Evolutionary conservation across 2,113 vertebrate species (phyloP).

Genomic region (Aspidoscelis tigris): DNA sequence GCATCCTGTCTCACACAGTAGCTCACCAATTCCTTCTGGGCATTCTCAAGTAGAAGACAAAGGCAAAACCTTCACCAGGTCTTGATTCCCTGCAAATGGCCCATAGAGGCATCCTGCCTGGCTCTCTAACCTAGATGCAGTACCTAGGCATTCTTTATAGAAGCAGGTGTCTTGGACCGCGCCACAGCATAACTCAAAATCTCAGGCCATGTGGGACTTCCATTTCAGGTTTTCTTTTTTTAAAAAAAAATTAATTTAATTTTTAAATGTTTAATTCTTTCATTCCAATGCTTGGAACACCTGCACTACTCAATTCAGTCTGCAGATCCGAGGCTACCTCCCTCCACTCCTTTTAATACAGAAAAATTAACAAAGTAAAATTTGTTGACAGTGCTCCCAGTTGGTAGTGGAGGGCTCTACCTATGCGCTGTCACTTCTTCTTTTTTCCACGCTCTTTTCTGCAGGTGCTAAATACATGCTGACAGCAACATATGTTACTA

Average conservation of each 20-base stretch:
- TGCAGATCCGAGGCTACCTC: constrained; percentile 44
- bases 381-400: constrained; percentile 78
- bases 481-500: constrained; percentile 86
- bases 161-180: neutral
- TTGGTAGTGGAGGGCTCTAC: constrained; percentile 68
- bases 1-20: too few relatives aligned
- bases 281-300: constrained; percentile 59
- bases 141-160: too few relatives aligned
- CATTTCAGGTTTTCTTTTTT: constrained; percentile 41
- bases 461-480: constrained; percentile 85
- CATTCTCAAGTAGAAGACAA: too few relatives aligned
- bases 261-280: constrained; percentile 2
- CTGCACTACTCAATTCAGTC: constrained; percentile 65
- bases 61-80: too few relatives aligned
- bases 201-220: constrained; percentile 27
- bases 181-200: constrained; percentile 30
- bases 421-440: constrained; percentile 74
- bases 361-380: constrained; percentile 82
- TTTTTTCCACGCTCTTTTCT: constrained; percentile 77
- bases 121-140: too few relatives aligned
- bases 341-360: constrained; percentile 67
- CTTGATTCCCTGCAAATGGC: too few relatives aligned
- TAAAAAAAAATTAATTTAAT: constrained; percentile 17
- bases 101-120: too few relatives aligned
- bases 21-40: too few relatives aligned